Evolutionary conservation across 1,140 invertebrate species (phyloP).

Genomic region (Monochamus saltuarius): DNA sequence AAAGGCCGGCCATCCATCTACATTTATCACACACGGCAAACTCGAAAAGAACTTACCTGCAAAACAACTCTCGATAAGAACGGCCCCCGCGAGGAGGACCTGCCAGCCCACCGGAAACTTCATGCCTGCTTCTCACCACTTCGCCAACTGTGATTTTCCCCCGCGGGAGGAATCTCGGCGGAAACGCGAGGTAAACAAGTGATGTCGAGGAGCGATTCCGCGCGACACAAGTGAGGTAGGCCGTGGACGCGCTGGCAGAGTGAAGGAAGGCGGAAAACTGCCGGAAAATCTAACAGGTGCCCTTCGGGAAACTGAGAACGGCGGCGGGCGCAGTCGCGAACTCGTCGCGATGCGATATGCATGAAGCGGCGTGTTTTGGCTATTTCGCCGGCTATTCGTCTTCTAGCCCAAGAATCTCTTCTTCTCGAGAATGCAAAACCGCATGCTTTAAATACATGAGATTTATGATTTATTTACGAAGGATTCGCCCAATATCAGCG

Average conservation of each 20-base stretch:
- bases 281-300: slow-evolving; percentile 29
- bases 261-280: slow-evolving; percentile 26
- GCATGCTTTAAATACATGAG: too few relatives aligned
- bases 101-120: not conserved
- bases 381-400: too few relatives aligned
- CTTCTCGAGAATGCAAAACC: too few relatives aligned
- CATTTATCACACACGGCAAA: too few relatives aligned
- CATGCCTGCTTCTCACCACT: slow-evolving; percentile 1
- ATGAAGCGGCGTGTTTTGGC: too few relatives aligned
- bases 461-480: too few relatives aligned
- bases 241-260: slow-evolving; percentile 1
- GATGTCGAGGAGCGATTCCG: not conserved
- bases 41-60: slow-evolving; percentile 2
- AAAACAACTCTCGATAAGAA: slow-evolving; percentile 13
- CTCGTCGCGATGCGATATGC: slow-evolving; percentile 1
- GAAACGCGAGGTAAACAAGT: not conserved
- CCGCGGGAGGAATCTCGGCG: not conserved
- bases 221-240: not conserved
- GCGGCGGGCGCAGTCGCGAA: slow-evolving; percentile 1
- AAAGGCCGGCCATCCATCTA: too few relatives aligned
- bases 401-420: too few relatives aligned
- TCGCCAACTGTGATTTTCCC: not conserved
- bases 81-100: not conserved
- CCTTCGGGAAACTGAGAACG: too few relatives aligned
- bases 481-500: too few relatives aligned